Percentiles rank a stretch among this genome's conserved stretches.
Evolutionary conservation across 53 echinoderm and acorn worm species (phyloP).

Genomic region (Apostichopus leukothele): DNA sequence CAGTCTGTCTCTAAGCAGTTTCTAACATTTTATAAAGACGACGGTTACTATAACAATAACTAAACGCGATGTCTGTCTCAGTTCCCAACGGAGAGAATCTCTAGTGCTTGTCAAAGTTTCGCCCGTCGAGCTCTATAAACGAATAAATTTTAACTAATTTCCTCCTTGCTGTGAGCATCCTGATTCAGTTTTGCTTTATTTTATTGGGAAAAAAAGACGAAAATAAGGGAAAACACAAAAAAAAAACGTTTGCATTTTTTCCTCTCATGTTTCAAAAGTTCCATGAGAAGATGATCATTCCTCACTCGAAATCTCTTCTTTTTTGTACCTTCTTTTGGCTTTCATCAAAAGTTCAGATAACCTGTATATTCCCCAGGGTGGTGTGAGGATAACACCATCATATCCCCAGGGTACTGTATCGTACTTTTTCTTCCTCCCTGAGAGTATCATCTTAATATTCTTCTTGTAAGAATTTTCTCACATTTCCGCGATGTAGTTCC

Average conservation of each 20-base stretch:
- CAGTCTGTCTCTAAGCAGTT: too few relatives aligned
- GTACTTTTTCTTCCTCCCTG: constrained; percentile 23
- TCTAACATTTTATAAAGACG: too few relatives aligned
- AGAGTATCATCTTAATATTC: constrained; percentile 9
- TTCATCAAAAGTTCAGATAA: neutral
- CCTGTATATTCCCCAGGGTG: neutral
- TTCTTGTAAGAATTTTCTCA: constrained; percentile 7
- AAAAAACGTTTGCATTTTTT: neutral
- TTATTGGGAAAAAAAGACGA: neutral
- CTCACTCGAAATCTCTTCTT: too few relatives aligned
- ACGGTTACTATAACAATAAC: neutral
- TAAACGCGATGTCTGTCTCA: neutral
- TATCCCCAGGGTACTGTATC: constrained; percentile 31
- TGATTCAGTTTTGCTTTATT: neutral
- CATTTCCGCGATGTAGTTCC: constrained; percentile 16
- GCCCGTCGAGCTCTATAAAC: constrained; percentile 28
- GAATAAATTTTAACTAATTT: constrained; percentile 34
- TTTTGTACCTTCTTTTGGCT: neutral
- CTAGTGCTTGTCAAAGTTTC: neutral
- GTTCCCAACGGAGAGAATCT: neutral
- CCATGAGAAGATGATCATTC: neutral
- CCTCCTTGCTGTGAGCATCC: constrained; percentile 11
- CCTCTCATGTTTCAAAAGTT: constrained; percentile 15
- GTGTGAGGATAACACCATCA: neutral
- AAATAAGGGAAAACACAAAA: neutral